phyloP scores from a whole-genome alignment of 2,797 vertebrate species.

The Dromococcyx pavoninus region DNA sequence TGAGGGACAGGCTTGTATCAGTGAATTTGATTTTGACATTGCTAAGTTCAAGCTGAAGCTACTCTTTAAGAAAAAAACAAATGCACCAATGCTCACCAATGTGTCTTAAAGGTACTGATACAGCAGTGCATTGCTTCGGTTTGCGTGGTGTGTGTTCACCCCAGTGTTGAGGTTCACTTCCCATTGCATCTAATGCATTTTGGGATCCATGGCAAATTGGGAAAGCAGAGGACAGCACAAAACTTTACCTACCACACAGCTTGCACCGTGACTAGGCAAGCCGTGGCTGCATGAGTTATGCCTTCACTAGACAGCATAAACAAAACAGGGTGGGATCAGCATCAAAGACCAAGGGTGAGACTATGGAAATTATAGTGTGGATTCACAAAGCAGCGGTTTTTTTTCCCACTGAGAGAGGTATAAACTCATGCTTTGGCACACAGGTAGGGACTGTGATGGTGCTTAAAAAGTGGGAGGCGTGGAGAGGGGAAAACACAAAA shows the following conservation, averaged over 20 bases:
- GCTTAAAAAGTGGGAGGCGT: background rate
- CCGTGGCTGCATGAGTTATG: accelerated
- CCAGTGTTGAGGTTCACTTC: background rate
- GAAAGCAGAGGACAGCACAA: background rate
- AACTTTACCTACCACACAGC: background rate
- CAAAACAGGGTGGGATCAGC: background rate
- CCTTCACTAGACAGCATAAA: background rate
- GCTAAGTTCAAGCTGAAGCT: background rate
- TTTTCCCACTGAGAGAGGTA: background rate
- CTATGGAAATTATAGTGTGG: background rate
- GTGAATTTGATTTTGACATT: background rate
- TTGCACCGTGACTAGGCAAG: background rate
- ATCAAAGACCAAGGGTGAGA: background rate
- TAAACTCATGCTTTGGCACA: background rate
- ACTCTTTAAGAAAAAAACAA: background rate
- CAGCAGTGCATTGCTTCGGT: background rate
- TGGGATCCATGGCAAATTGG: background rate
- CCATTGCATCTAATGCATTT: background rate
- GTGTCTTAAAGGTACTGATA: background rate
- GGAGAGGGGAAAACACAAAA: background rate
- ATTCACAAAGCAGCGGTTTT: background rate
- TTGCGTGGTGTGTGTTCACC: accelerated
- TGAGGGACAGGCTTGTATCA: background rate
- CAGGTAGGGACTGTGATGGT: accelerated
- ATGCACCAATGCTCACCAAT: background rate